Evolutionary conservation across 2,888 invertebrate species (phyloP).

Genomic region (Anthrax anthrax): DNA sequence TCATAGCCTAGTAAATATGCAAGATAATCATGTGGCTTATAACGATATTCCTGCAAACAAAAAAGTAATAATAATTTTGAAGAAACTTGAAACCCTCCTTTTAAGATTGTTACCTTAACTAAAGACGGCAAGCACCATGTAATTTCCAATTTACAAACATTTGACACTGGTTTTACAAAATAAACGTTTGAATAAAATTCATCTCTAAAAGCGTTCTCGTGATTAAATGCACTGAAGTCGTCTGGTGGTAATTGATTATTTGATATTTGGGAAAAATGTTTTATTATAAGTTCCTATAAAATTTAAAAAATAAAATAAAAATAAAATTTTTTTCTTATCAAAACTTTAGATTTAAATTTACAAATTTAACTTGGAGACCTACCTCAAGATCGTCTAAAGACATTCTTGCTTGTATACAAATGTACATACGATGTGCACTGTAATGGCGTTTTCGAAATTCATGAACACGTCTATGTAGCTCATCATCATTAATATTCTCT

Average conservation of each 20-base stretch:
- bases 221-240: slow-evolving; percentile 41
- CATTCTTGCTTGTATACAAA: slow-evolving; percentile 57
- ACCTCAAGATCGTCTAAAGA: slow-evolving; percentile 30
- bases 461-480: slow-evolving; percentile 53
- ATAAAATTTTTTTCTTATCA: background rate
- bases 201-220: slow-evolving; percentile 22
- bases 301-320: background rate
- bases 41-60: slow-evolving; percentile 22
- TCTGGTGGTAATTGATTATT: slow-evolving; percentile 47
- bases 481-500: slow-evolving; percentile 50
- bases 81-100: too few relatives aligned
- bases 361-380: background rate
- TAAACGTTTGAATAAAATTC: slow-evolving; percentile 36
- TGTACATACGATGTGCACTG: slow-evolving; percentile 75
- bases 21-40: slow-evolving; percentile 48
- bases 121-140: slow-evolving; percentile 30
- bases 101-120: slow-evolving; percentile 13
- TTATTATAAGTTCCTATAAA: slow-evolving; percentile 22
- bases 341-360: too few relatives aligned
- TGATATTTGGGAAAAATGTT: slow-evolving; percentile 54
- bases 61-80: background rate
- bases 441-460: slow-evolving; percentile 66
- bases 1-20: slow-evolving; percentile 73
- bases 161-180: slow-evolving; percentile 61
- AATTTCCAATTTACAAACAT: slow-evolving; percentile 47